Evolutionary conservation across 2,888 invertebrate genomes (phyloP).

Genomic region (Acrobasis repandana): DNA sequence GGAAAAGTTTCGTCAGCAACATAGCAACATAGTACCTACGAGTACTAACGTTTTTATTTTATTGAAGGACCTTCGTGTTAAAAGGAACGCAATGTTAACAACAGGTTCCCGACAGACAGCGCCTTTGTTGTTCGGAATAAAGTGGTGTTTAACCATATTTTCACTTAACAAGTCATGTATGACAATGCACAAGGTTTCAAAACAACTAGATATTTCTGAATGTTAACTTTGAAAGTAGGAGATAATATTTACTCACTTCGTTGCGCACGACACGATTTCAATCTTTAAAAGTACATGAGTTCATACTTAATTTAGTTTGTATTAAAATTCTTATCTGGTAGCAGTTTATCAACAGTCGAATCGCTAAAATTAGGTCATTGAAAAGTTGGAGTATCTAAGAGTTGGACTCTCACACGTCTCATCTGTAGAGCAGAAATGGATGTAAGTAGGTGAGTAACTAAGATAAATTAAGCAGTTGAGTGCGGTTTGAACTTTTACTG

Average conservation of each 20-base stretch:
- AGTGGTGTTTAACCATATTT: background rate
- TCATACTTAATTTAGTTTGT: too few species aligned
- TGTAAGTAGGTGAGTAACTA: too few species aligned
- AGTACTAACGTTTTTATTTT: background rate
- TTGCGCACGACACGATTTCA: background rate
- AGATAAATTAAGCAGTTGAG: too few species aligned
- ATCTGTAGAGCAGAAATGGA: too few species aligned
- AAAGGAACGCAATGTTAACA: slow-evolving; percentile 15
- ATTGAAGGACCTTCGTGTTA: background rate
- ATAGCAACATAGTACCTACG: too few species aligned
- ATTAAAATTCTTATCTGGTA: too few species aligned
- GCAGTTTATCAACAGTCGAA: too few species aligned
- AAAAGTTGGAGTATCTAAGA: too few species aligned
- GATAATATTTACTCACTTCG: background rate
- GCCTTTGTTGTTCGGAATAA: slow-evolving; percentile 3
- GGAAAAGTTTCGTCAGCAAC: too few species aligned
- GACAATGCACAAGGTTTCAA: background rate
- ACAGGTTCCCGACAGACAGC: background rate
- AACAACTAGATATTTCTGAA: background rate
- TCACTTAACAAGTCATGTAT: background rate
- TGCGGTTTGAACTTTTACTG: too few species aligned
- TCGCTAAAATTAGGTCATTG: too few species aligned
- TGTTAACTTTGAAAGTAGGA: background rate
- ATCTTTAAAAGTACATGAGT: background rate
- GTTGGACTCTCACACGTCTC: too few species aligned